Base-by-base conservation (phyloP, 2,888 invertebrate genomes). In the Machimus atricapillus region DNA sequence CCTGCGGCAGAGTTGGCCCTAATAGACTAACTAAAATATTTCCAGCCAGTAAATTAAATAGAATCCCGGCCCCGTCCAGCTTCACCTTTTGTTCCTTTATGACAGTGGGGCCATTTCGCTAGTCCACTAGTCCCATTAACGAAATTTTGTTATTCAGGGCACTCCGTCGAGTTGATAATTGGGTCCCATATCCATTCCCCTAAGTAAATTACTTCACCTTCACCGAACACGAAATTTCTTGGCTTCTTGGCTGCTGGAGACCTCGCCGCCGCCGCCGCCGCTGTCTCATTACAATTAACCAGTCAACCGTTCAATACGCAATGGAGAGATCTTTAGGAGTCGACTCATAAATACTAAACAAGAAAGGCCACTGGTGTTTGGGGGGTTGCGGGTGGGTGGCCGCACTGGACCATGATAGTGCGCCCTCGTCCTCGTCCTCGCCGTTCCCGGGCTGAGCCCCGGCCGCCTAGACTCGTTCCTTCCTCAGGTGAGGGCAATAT, bases 121-220 rank as follows among this genome's bases (percentile, higher is more conserved):
- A 85, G 85, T 74, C 85, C 83, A 83, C 66, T 83, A 66, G 73
- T 74, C 85, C 85, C 74, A 85, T 74, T 85, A 74, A 85, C 74
- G 74, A 85, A 85, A 85, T 85, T 85, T 85, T 85, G 85, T 85
- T 85, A 85, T 85, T 85, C 85, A 85, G 85, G 85, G 43, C 85
- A 74, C 74, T 85, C 46, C 46, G 74, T 74, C 74, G 43, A 85
- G 85, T 85, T 85, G 85, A 85, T 85, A 85, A 85, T 85, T 85
- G 85, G 74, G 85, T 85, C 85, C 85, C 85, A 85, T 85, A 85
- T 85, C 85, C 85, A 85, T 85, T 85, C 85, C 85, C 74, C 85
- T 85, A 85, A 85, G 85, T 85, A 85, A 85, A 85, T 85, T 85
- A 85, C 74, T 85, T 85, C 85, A 85, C 85, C 85, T 85, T 46